These are phyloP conservation scores for Chionodraco myersi DNA, from an alignment of 2,113 vertebrate genomes.

Conservation along the genomic window DNA sequence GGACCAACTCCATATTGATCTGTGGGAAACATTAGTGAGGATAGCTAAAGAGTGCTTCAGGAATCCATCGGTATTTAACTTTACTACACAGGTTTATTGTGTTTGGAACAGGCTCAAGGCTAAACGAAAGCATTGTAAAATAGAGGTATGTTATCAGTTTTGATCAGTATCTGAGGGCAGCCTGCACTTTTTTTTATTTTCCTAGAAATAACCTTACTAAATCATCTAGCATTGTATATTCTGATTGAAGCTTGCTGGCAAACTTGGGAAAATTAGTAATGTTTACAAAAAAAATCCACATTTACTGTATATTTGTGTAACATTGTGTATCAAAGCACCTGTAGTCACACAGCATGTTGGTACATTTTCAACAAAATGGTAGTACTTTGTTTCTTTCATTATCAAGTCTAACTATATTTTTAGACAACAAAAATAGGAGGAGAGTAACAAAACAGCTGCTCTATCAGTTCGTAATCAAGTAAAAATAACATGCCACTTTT, in stretches of 20 bases:
- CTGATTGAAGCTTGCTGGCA: neutral
- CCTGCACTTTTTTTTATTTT: neutral
- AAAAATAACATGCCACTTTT: no score
- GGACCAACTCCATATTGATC: constrained; percentile 36
- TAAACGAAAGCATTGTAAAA: neutral
- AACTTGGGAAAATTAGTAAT: no score
- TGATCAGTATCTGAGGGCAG: constrained; percentile 8
- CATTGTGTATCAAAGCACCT: neutral
- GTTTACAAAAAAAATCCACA: neutral
- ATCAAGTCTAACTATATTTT: no score
- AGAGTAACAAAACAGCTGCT: no score
- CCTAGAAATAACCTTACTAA: neutral
- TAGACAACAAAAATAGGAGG: no score
- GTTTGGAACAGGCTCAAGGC: neutral
- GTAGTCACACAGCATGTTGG: neutral
- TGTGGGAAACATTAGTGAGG: neutral
- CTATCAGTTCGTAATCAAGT: no score
- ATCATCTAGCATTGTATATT: neutral
- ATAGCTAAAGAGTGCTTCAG: constrained; percentile 12
- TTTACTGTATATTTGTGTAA: neutral
- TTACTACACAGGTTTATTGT: constrained; percentile 1
- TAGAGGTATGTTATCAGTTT: constrained; percentile 2
- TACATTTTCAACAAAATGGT: neutral
- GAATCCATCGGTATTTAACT: constrained; percentile 5
- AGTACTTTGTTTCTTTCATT: no score